Conservation (phyloP, 2,797 vertebrate genomes). For the Sebastes hopkinsi region DNA sequence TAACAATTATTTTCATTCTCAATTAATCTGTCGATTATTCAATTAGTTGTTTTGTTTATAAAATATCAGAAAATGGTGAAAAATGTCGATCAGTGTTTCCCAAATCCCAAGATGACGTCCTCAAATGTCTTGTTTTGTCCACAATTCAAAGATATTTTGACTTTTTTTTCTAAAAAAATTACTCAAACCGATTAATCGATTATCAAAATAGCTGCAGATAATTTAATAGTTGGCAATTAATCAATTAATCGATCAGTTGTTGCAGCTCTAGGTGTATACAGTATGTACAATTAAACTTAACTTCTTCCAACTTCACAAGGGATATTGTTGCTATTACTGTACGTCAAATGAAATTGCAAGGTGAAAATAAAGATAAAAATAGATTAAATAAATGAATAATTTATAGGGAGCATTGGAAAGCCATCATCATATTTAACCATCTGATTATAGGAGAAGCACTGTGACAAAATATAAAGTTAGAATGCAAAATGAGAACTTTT, state of each 20-base stretch:
- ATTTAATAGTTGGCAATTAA: no score
- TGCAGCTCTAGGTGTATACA: neutral
- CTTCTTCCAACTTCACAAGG: neutral
- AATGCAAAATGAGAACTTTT: neutral
- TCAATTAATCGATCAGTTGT: no score
- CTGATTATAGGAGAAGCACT: neutral
- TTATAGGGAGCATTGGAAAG: neutral
- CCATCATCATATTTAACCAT: neutral
- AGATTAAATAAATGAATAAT: neutral
- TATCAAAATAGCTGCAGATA: no score
- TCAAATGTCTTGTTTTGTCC: no score
- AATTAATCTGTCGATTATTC: no score
- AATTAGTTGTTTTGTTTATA: no score
- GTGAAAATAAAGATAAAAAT: neutral
- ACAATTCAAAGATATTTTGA: no score
- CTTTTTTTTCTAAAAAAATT: no score
- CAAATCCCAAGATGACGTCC: no score
- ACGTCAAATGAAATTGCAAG: neutral
- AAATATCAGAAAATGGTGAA: no score
- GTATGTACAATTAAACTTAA: neutral
- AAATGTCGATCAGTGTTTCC: fast-evolving
- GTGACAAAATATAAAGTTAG: neutral
- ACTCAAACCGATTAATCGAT: no score
- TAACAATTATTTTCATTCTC: no score
- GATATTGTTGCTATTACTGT: neutral